Percentiles rank a stretch among this genome's conserved stretches.
Conservation (phyloP, 1,140 invertebrate species). For the Scaptodrosophila lebanonensis region DNA sequence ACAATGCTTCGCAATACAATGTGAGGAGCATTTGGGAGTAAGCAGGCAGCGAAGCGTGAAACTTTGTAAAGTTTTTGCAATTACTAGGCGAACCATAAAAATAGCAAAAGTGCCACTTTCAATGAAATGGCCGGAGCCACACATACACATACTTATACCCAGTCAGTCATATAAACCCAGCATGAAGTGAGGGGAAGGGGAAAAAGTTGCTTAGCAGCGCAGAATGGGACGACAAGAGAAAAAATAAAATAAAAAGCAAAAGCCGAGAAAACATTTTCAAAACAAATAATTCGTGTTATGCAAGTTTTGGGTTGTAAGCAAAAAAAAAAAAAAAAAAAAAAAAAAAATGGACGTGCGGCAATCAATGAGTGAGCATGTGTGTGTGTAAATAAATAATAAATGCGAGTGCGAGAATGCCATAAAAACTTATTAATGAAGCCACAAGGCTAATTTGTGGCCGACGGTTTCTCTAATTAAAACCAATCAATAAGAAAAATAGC, state of each 20-base stretch:
- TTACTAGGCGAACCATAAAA: constrained; percentile 57
- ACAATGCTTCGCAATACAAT: not conserved
- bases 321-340: constrained; percentile 11
- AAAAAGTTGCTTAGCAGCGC: constrained; percentile 19
- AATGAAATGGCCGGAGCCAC: constrained; percentile 11
- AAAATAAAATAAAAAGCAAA: constrained; percentile 10
- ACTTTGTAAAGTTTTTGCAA: constrained; percentile 47
- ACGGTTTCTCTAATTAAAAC: constrained; percentile 72
- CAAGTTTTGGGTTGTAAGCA: constrained; percentile 18
- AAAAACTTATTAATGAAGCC: constrained; percentile 68
- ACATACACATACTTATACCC: not conserved
- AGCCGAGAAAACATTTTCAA: constrained; percentile 39
- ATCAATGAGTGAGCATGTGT: not conserved
- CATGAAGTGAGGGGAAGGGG: not conserved
- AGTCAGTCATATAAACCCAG: no score
- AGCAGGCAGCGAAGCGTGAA: constrained; percentile 16
- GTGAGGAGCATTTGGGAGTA: no score
- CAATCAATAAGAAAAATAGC: constrained; percentile 70
- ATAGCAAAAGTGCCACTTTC: constrained; percentile 47
- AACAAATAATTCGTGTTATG: constrained; percentile 50
- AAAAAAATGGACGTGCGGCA: not conserved
- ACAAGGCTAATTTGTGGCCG: constrained; percentile 64
- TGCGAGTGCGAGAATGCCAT: constrained; percentile 28
- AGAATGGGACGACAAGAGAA: constrained; percentile 6
- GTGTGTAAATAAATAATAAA: constrained; percentile 8